Evolutionary conservation across 2,797 vertebrate genomes (phyloP).

Genomic region (Fringilla coelebs): DNA sequence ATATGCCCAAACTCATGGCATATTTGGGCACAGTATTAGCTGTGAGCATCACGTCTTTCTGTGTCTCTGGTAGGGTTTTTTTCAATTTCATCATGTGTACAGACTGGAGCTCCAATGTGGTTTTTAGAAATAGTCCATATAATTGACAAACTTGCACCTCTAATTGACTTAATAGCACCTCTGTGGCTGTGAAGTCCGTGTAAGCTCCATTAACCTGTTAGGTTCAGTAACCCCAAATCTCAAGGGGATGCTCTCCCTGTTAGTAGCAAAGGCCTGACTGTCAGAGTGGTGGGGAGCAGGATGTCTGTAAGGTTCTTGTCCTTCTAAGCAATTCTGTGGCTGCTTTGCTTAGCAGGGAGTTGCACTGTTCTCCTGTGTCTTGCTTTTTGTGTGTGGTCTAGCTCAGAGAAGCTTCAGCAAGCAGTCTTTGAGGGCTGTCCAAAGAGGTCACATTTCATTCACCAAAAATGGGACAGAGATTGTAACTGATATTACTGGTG

Average conservation of each 20-base stretch:
- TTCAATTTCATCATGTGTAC: not conserved
- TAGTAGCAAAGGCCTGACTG: not conserved
- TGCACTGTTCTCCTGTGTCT: not conserved
- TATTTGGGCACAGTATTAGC: too few species aligned
- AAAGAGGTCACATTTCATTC: not conserved
- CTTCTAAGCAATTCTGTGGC: not conserved
- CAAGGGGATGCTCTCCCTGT: not conserved
- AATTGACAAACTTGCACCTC: conserved; percentile 33
- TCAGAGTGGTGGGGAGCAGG: not conserved
- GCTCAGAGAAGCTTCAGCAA: not conserved
- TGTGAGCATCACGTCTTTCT: not conserved
- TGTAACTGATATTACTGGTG: not conserved
- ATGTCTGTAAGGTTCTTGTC: not conserved
- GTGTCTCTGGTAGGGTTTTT: not conserved
- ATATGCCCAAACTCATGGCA: not conserved
- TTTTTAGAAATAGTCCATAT: conserved; percentile 33
- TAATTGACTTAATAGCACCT: conserved; percentile 37
- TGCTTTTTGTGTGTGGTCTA: not conserved
- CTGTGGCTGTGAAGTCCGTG: conserved; percentile 12
- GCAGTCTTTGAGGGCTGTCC: not conserved
- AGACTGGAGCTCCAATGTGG: not conserved
- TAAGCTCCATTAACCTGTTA: conserved; percentile 35
- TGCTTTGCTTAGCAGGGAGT: not conserved
- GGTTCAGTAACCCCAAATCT: conserved; percentile 29
- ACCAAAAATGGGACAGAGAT: not conserved